phyloP scores from a whole-genome alignment of 2,113 vertebrate species.

The Hydropotes inermis region DNA sequence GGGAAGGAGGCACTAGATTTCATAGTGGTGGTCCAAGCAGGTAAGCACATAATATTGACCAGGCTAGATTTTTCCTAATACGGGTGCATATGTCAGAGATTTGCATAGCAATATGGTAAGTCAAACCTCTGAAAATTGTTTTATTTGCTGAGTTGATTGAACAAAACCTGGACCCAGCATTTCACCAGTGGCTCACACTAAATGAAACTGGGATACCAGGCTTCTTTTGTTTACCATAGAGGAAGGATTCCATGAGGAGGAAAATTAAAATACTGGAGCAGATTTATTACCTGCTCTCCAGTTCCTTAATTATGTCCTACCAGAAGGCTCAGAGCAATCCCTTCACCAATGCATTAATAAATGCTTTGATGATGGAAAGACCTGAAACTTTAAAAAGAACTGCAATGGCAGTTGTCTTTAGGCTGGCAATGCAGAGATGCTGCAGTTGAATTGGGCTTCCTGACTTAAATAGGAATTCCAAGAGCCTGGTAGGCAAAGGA shows the following conservation, averaged over 20 bases:
- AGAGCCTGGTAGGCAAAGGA: too few species aligned
- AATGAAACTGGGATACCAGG: not conserved
- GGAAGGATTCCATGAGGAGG: not conserved
- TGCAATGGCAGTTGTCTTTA: too few species aligned
- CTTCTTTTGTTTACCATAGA: not conserved
- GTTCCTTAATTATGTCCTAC: not conserved
- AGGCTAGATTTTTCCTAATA: not conserved
- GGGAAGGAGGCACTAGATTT: accelerated
- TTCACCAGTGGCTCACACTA: not conserved
- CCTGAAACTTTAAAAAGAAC: not conserved
- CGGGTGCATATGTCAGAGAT: accelerated
- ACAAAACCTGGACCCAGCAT: not conserved
- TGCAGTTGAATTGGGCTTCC: too few species aligned
- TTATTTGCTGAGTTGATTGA: not conserved
- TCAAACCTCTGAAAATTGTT: not conserved
- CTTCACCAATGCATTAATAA: not conserved
- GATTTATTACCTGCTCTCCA: not conserved
- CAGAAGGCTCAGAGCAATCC: too few species aligned
- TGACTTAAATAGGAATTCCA: not conserved
- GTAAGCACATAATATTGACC: not conserved
- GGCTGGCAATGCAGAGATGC: not conserved
- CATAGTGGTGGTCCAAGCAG: not conserved
- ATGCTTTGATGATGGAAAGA: not conserved
- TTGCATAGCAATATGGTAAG: too few species aligned
- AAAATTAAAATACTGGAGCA: not conserved